Percentiles rank a stretch among this genome's conserved stretches.
phyloP scores from a whole-genome alignment of 2,888 invertebrate genomes.

The Amblyjoppa fuscipennis region DNA sequence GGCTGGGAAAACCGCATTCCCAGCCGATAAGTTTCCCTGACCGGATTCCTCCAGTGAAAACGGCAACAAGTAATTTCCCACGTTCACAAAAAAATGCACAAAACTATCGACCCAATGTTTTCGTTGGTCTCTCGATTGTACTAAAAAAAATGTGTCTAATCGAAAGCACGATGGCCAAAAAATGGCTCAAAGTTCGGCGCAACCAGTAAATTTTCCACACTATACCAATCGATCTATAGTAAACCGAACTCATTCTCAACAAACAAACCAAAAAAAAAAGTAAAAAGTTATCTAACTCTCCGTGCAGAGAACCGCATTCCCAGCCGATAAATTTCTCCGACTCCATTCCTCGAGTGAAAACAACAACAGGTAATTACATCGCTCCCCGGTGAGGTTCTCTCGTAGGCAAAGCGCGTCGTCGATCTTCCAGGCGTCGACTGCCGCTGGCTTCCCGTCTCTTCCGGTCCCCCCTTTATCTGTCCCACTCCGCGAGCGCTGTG shows the following conservation, averaged over 20 bases:
- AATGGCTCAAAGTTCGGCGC: background rate
- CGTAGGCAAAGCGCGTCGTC: conserved; percentile 65
- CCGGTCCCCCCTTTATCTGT: background rate
- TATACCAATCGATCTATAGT: background rate
- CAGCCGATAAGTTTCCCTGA: background rate
- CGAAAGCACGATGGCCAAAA: background rate
- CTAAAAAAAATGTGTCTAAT: no score
- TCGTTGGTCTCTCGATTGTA: no score
- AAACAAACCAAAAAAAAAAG: background rate
- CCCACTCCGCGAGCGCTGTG: conserved; percentile 34
- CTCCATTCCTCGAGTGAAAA: conserved; percentile 12
- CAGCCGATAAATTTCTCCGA: background rate
- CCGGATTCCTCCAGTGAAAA: conserved; percentile 2
- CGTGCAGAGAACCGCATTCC: background rate
- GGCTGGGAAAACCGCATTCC: background rate
- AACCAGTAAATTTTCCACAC: background rate
- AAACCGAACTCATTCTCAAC: background rate
- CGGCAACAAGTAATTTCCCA: background rate
- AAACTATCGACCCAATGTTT: no score
- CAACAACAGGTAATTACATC: conserved; percentile 15
- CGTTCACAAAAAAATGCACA: background rate
- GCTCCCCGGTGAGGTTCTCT: conserved; percentile 29
- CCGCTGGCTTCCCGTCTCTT: conserved; percentile 26
- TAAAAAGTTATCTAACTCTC: background rate
- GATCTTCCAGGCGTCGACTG: conserved; percentile 53